Conservation (phyloP, 2,113 vertebrate species). For the Burhinus bistriatus region DNA sequence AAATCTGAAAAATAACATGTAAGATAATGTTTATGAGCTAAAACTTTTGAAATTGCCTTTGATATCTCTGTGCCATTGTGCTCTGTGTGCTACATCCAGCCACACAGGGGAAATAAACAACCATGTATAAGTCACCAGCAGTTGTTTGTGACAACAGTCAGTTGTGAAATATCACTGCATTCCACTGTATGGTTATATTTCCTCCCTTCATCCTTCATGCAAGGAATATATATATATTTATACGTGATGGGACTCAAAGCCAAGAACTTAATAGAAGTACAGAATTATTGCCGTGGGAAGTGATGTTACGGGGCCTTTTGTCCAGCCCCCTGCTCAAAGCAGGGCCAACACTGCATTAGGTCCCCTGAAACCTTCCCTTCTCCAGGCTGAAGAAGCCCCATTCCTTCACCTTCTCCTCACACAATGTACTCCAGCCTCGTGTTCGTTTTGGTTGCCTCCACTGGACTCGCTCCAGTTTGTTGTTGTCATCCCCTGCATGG, state of each 20-base stretch:
- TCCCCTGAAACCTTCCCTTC: background rate
- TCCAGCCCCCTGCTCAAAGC: background rate
- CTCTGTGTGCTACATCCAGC: background rate
- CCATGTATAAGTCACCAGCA: background rate
- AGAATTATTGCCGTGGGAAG: background rate
- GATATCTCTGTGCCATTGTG: background rate
- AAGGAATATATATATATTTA: background rate
- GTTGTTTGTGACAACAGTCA: background rate
- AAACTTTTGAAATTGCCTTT: background rate
- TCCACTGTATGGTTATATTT: background rate
- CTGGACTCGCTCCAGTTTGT: background rate
- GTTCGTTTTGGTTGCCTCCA: background rate
- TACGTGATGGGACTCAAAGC: background rate
- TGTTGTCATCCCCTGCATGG: fast-evolving
- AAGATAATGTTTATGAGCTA: background rate
- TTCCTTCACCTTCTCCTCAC: background rate
- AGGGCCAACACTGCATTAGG: background rate
- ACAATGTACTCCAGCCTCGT: background rate
- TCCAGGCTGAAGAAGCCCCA: background rate
- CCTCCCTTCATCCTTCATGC: background rate
- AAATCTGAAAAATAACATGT: background rate
- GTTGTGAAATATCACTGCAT: background rate
- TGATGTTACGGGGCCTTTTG: background rate
- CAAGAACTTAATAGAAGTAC: background rate
- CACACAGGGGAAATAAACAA: background rate